Evolutionary conservation across 1,140 invertebrate species (phyloP).

Genomic region (Tribolium castaneum): DNA sequence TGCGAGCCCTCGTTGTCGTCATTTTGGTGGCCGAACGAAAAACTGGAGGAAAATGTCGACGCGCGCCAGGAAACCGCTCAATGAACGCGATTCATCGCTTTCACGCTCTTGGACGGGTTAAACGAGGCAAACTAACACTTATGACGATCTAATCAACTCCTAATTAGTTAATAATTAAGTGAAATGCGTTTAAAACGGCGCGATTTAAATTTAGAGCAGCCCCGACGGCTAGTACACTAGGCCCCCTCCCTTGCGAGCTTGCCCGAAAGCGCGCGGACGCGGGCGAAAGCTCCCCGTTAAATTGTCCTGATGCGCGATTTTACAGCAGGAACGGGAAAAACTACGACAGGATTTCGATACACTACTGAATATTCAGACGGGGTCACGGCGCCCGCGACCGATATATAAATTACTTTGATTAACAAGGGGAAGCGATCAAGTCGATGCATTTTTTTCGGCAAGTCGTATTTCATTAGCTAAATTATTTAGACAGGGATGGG

Average conservation of each 20-base stretch:
- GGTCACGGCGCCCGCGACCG: background rate
- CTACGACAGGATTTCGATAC: constrained; percentile 9
- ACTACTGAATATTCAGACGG: too few species aligned
- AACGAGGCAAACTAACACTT: constrained; percentile 49
- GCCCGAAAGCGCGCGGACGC: constrained; percentile 31
- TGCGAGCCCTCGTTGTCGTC: too few species aligned
- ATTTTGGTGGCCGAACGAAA: constrained; percentile 4
- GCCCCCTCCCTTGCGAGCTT: constrained; percentile 46
- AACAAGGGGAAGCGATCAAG: background rate
- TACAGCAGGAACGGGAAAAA: constrained; percentile 32
- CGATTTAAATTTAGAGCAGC: constrained; percentile 60
- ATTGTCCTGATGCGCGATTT: constrained; percentile 48
- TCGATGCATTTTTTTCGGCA: background rate
- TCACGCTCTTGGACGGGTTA: constrained; percentile 45
- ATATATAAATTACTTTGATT: background rate
- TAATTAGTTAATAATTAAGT: constrained; percentile 58
- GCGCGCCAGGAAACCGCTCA: constrained; percentile 18
- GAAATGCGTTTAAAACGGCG: constrained; percentile 58
- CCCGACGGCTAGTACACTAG: constrained; percentile 49
- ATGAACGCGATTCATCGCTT: constrained; percentile 29
- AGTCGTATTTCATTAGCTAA: background rate
- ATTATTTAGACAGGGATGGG: background rate
- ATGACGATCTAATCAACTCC: constrained; percentile 52
- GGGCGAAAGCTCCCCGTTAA: constrained; percentile 30
- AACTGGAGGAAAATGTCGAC: constrained; percentile 39